Conservation (phyloP, 2,797 vertebrate species). For the Muscicapa comitata region DNA sequence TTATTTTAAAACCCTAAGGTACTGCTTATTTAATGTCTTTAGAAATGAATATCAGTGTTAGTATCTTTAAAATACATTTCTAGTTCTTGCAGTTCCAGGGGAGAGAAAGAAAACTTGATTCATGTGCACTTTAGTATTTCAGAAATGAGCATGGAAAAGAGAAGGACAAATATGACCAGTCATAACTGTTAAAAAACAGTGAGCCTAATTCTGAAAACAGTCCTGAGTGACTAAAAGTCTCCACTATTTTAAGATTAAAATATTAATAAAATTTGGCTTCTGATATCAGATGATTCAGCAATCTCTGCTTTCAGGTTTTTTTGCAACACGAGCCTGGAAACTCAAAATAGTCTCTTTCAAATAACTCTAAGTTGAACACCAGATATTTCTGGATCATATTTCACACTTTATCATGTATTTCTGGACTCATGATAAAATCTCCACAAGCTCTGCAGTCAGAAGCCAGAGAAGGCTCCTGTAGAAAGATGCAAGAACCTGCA, state of each 20-base stretch:
- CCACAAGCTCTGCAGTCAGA: not conserved
- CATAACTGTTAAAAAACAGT: not conserved
- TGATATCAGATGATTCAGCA: not conserved
- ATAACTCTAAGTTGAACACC: not conserved
- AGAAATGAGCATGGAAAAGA: not conserved
- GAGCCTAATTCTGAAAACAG: not conserved
- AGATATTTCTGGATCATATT: not conserved
- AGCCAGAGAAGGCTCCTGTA: not conserved
- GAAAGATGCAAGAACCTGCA: not conserved
- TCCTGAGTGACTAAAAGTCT: not conserved
- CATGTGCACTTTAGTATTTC: not conserved
- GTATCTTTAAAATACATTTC: not conserved
- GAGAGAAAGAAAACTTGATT: not conserved
- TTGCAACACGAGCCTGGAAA: not conserved
- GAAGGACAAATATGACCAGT: not conserved
- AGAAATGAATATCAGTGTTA: not conserved
- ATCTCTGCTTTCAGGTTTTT: not conserved
- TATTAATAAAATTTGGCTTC: not conserved
- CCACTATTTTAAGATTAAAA: not conserved
- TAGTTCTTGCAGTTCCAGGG: not conserved
- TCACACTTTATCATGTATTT: not conserved
- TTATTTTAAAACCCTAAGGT: not conserved
- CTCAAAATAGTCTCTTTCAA: not conserved
- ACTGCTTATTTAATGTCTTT: not conserved
- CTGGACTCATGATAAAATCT: not conserved